phyloP scores from a whole-genome alignment of 2,797 vertebrate species.

The Cetoscarus ocellatus region DNA sequence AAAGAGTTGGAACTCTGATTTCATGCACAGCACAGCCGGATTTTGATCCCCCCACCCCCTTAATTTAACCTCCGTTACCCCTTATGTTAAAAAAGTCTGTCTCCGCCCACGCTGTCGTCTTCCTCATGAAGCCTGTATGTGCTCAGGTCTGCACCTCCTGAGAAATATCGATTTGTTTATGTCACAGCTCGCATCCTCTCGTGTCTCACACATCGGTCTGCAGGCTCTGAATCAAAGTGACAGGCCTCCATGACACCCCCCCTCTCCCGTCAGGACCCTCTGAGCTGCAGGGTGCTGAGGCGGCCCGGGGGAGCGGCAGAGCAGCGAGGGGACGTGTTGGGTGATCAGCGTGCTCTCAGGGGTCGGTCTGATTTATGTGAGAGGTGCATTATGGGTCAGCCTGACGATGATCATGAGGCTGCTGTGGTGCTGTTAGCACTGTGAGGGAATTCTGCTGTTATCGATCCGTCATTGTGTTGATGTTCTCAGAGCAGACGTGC shows the following conservation, averaged over 20 bases:
- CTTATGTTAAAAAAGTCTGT: too few species aligned
- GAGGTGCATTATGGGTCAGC: slow-evolving; percentile 47
- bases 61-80: too few species aligned
- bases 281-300: slow-evolving; percentile 37
- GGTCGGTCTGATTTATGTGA: slow-evolving; percentile 72
- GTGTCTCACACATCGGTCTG: slow-evolving; percentile 41
- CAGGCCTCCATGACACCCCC: slow-evolving; percentile 36
- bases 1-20: too few species aligned
- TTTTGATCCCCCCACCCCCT: too few species aligned
- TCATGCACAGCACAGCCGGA: too few species aligned
- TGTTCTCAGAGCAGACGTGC: too few species aligned
- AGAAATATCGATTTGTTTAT: slow-evolving; percentile 68
- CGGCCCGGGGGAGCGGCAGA: slow-evolving; percentile 49
- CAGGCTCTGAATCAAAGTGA: slow-evolving; percentile 60
- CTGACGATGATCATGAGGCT: slow-evolving; percentile 52
- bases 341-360: slow-evolving; percentile 68
- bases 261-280: slow-evolving; percentile 35
- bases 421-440: slow-evolving; percentile 61
- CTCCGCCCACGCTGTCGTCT: slow-evolving; percentile 1
- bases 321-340: slow-evolving; percentile 33
- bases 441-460: slow-evolving; percentile 49
- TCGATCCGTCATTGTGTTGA: slow-evolving; percentile 66
- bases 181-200: slow-evolving; percentile 54
- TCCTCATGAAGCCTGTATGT: slow-evolving; percentile 21
- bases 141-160: slow-evolving; percentile 16